Conservation (phyloP, 2,797 vertebrate genomes). For the Myotis planiceps region DNA sequence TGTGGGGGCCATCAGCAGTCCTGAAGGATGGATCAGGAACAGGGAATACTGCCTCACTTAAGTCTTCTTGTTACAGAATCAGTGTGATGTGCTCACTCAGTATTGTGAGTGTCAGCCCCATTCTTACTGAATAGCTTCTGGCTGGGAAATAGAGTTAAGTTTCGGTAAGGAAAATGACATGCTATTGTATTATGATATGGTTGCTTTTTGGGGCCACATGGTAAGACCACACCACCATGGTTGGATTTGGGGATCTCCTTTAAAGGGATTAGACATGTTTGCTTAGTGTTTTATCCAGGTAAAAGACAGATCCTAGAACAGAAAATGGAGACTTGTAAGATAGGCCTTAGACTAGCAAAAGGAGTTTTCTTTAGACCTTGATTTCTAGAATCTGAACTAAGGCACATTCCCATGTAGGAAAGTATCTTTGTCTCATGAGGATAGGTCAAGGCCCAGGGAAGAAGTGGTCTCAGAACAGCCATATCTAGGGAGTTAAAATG, state of each 20-base stretch:
- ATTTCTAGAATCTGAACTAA: conserved; percentile 10
- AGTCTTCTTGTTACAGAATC: neutral
- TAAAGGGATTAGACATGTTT: neutral
- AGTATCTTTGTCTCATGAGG: neutral
- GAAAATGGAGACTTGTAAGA: neutral
- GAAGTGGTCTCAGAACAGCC: neutral
- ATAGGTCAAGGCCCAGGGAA: neutral
- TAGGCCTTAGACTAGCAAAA: neutral
- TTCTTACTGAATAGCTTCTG: neutral
- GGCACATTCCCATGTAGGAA: neutral
- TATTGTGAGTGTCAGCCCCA: neutral
- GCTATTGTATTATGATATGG: neutral
- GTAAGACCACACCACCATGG: neutral
- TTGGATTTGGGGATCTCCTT: neutral
- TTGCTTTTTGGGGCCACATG: neutral
- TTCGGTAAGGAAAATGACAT: neutral
- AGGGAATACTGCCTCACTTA: neutral
- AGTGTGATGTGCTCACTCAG: neutral
- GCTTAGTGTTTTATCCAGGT: conserved; percentile 7
- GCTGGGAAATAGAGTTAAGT: neutral
- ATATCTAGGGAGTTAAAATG: neutral
- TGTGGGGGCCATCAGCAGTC: neutral
- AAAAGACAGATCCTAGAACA: neutral
- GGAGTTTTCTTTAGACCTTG: neutral
- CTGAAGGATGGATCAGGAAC: neutral